Conservation (phyloP, 2,888 invertebrate genomes). For the Aphodius sticticus region DNA sequence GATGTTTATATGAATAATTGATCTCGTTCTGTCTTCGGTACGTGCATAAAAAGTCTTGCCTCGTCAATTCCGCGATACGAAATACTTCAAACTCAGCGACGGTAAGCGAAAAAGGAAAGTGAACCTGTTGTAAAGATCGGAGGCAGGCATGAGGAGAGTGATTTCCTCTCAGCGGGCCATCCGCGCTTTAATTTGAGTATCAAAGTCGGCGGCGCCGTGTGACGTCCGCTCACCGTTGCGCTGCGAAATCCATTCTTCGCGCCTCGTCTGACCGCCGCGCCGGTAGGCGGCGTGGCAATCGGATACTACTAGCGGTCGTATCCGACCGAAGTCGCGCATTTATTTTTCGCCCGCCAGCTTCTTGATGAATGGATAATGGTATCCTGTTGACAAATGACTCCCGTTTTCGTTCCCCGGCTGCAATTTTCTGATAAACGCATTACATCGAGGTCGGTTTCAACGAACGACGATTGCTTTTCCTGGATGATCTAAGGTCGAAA, state of each 20-base stretch:
- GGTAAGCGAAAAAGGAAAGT: not conserved
- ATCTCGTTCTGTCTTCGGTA: not conserved
- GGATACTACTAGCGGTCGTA: not conserved
- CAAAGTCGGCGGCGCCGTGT: not conserved
- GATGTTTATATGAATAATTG: not conserved
- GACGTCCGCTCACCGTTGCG: not conserved
- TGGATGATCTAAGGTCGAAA: no score
- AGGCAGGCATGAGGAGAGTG: not conserved
- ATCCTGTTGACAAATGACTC: conserved; percentile 4
- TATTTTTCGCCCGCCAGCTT: not conserved
- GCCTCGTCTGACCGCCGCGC: not conserved
- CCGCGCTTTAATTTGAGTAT: not conserved
- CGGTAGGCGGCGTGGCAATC: not conserved
- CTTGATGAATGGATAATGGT: not conserved
- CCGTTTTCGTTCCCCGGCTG: not conserved
- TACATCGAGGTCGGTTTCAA: not conserved
- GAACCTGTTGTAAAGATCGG: not conserved
- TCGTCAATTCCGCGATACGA: not conserved
- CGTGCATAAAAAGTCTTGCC: not conserved
- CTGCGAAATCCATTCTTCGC: conserved; percentile 4
- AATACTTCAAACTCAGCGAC: not conserved
- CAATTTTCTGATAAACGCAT: conserved; percentile 4
- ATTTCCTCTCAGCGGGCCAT: not conserved
- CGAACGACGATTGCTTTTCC: not conserved
- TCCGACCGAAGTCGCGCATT: not conserved